Base-by-base conservation (phyloP, 2,888 invertebrate genomes). In the Bembecia ichneumoniformis region DNA sequence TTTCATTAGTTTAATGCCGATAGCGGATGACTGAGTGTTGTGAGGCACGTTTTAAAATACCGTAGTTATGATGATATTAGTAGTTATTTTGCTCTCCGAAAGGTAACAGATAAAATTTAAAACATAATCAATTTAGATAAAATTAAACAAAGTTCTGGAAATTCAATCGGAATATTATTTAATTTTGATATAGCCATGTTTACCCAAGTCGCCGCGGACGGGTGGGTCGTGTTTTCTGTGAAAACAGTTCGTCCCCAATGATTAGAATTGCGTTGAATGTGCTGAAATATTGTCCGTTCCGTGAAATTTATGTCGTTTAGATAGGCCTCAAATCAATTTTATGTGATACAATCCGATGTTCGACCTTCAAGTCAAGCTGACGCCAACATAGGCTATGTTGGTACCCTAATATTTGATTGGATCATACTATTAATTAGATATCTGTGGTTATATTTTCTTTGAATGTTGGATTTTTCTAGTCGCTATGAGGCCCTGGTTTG, bases 361-460 rank as follows among this genome's bases (percentile, higher is more conserved):
- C 55, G 61, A 59, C 64, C 58, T 65, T 63, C 59, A 55, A 66
- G 60, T 58, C 51, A 52, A 64, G 69, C 67, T 79, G 82, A 82
- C 64, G 69, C 67, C 79, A 81, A 82, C 80, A 74, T 64, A 77
- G 79, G 82, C 77, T 65, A 66, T 75, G 78, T 81, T 78, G 75
- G 73, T 70, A 62, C 55, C 69, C 64, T 64, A 66, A 66, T 20
- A 20, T 66, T 63, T 59, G 79, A 80, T 80, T 81, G 74, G 76
- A 81, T 79, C 82, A 80, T 75, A 80, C 7, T 20, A 17, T 17
- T 17, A 3, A 17, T 2, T 2, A 17, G 17, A 17, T 17, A 17
- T 82, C 78, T 73, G 75, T 77, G 74, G n/a, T n/a, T n/a, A n/a
- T n/a, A n/a, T n/a, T n/a, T n/a, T n/a, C n/a, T n/a, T n/a, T n/a